A percentile compares a stretch with the other conserved stretches of the same genome.
Conservation (phyloP, 2,888 invertebrate genomes). For the Scaptomyza reducta region DNA sequence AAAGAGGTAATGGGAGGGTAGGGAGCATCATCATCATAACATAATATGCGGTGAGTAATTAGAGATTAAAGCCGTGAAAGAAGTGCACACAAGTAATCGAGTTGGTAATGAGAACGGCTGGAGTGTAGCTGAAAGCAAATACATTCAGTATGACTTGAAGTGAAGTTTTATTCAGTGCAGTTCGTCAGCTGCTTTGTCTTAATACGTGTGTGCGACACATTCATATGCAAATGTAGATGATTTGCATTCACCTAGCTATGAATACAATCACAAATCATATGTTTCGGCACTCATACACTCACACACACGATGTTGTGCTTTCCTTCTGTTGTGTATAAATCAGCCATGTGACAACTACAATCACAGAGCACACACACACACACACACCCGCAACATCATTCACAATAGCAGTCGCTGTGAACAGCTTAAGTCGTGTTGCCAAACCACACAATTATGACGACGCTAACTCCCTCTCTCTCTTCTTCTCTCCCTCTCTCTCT, state of each 20-base stretch:
- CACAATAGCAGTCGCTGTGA: no score
- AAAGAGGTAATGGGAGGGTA: background rate
- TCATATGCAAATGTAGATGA: no score
- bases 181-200: no score
- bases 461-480: background rate
- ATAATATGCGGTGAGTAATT: background rate
- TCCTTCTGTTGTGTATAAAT: conserved; percentile 12
- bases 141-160: background rate
- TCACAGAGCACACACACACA: conserved; percentile 27
- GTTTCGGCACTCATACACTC: background rate
- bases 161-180: no score
- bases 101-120: background rate
- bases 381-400: no score
- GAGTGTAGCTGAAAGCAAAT: no score
- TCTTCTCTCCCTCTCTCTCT: conserved; percentile 10
- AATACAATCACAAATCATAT: conserved; percentile 8
- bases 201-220: no score
- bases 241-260: no score
- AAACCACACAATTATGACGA: conserved; percentile 68
- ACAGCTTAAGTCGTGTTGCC: conserved; percentile 10
- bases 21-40: conserved; percentile 1
- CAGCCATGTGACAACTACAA: conserved; percentile 39
- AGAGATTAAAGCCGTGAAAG: background rate
- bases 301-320: conserved; percentile 5
- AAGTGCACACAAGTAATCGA: background rate